Conservation (phyloP, 2,113 vertebrate genomes). For the Nothobranchius furzeri region DNA sequence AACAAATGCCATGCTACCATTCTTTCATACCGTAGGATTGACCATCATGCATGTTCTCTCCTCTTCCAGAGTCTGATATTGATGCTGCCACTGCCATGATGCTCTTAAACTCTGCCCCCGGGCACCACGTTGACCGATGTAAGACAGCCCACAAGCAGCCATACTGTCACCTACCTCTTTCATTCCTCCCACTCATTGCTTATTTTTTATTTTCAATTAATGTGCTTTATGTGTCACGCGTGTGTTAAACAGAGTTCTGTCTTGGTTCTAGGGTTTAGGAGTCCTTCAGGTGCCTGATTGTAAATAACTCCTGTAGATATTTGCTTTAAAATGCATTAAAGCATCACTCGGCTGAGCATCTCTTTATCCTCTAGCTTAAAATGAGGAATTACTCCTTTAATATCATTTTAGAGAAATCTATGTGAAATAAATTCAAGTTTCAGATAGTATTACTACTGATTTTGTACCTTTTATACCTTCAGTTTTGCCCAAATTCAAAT, state of each 20-base stretch:
- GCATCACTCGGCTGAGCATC: background rate
- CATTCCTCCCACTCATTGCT: conserved; percentile 63
- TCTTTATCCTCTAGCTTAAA: background rate
- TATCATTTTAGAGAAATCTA: too few relatives aligned
- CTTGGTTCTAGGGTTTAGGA: conserved; percentile 11
- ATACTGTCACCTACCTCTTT: conserved; percentile 46
- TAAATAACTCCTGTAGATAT: background rate
- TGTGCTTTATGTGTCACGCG: conserved; percentile 49
- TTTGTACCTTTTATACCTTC: background rate
- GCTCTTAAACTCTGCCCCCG: conserved; percentile 98
- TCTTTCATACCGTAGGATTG: conserved; percentile 69
- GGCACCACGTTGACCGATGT: conserved; percentile 95
- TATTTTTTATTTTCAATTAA: conserved; percentile 46
- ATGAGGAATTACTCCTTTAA: background rate
- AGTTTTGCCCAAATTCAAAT: background rate
- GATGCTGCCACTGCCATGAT: conserved; percentile 99
- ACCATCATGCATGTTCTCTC: conserved; percentile 82
- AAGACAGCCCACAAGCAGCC: conserved; percentile 80
- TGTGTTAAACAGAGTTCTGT: background rate
- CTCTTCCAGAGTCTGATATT: conserved; percentile 96
- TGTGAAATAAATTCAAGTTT: background rate
- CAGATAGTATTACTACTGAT: too few relatives aligned
- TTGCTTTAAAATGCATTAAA: background rate
- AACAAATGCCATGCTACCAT: conserved; percentile 51
- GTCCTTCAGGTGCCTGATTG: background rate